phyloP scores from a whole-genome alignment of 2,888 invertebrate species.

The Lamproptera curius region DNA sequence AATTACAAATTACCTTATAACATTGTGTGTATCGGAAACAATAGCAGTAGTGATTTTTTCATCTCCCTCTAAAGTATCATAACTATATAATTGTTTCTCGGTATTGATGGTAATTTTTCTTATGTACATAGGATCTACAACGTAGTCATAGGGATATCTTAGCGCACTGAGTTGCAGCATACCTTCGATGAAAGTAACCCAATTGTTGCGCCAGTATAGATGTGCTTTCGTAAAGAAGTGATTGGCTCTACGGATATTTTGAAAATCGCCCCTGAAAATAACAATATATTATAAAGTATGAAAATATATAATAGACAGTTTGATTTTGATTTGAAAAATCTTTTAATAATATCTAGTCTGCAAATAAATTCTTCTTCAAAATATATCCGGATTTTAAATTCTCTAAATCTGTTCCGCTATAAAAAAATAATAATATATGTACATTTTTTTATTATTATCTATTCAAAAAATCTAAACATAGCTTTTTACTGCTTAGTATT shows the following conservation, averaged over 20 bases:
- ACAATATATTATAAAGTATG: conserved; percentile 2
- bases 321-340: too few relatives aligned
- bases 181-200: conserved; percentile 89
- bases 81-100: conserved; percentile 14
- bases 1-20: conserved; percentile 36
- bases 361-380: too few relatives aligned
- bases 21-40: conserved; percentile 28
- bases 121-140: conserved; percentile 78
- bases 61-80: conserved; percentile 20
- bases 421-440: too few relatives aligned
- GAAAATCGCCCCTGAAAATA: conserved; percentile 41
- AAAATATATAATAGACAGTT: too few relatives aligned
- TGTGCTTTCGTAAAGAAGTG: conserved; percentile 42
- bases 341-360: too few relatives aligned
- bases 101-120: conserved; percentile 39
- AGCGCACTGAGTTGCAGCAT: conserved; percentile 87
- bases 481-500: too few relatives aligned
- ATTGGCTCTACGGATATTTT: conserved; percentile 39
- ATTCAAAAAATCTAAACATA: too few relatives aligned
- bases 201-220: conserved; percentile 83
- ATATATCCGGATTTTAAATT: too few relatives aligned
- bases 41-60: conserved; percentile 28
- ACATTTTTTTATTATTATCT: too few relatives aligned
- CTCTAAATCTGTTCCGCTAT: too few relatives aligned
- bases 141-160: conserved; percentile 74